Evolutionary conservation across 2,113 vertebrate species (phyloP).

Genomic region (Oceanites oceanicus): DNA sequence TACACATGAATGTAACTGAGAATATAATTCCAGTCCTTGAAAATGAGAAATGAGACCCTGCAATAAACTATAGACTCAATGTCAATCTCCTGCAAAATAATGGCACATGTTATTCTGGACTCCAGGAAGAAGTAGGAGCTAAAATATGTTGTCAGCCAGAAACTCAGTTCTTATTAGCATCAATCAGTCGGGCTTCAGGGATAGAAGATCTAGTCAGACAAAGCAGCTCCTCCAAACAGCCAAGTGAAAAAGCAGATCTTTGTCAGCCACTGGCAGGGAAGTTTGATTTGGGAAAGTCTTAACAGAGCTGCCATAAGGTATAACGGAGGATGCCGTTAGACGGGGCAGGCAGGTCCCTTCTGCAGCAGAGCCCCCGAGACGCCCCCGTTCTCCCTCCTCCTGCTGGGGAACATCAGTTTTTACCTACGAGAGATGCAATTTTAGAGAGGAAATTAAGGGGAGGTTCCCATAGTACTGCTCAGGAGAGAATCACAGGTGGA

Average conservation of each 20-base stretch:
- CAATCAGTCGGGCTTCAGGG: too few relatives aligned
- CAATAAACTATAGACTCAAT: not conserved
- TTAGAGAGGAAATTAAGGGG: not conserved
- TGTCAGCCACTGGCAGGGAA: not conserved
- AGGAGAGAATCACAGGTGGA: not conserved
- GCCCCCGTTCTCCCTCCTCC: not conserved
- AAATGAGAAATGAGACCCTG: not conserved
- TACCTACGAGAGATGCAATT: not conserved
- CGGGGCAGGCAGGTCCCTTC: not conserved
- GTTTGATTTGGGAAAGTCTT: not conserved
- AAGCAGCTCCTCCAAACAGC: not conserved
- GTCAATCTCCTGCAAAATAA: not conserved
- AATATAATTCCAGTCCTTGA: not conserved
- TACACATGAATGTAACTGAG: not conserved
- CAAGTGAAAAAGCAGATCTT: not conserved
- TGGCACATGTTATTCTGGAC: not conserved
- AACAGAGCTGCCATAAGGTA: fast-evolving
- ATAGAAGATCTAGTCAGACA: not conserved
- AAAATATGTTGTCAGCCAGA: not conserved
- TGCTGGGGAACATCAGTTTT: not conserved
- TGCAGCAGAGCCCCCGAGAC: fast-evolving
- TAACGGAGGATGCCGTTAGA: not conserved
- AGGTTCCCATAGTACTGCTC: not conserved
- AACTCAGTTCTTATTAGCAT: not conserved
- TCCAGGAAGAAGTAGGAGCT: not conserved